Evolutionary conservation across 2,113 vertebrate genomes (phyloP).

Genomic region (Nothocercus nigrocapillus): DNA sequence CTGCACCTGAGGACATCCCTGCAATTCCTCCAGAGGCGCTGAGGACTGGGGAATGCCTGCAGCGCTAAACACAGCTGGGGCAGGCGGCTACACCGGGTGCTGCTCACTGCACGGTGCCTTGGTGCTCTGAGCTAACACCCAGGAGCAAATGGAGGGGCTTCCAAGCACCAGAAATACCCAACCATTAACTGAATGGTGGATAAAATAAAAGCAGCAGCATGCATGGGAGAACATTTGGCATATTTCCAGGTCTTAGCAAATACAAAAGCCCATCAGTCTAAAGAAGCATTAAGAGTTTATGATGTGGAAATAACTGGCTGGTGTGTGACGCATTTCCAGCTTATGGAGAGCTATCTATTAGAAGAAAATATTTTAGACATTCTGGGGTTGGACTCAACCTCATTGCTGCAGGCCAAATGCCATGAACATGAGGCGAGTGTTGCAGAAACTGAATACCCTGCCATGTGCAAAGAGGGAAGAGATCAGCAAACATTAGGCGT

Average conservation of each 20-base stretch:
- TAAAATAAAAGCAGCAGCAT: slow-evolving; percentile 12
- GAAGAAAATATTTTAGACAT: slow-evolving; percentile 61
- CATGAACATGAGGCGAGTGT: neutral
- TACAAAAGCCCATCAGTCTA: slow-evolving; percentile 70
- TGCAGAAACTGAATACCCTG: slow-evolving; percentile 53
- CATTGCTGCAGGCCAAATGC: slow-evolving; percentile 62
- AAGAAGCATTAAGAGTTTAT: slow-evolving; percentile 81
- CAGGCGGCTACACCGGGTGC: neutral
- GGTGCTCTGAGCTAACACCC: neutral
- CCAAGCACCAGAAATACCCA: slow-evolving; percentile 28
- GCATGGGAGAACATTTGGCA: slow-evolving; percentile 56
- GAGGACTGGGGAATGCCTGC: neutral
- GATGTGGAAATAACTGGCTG: slow-evolving; percentile 80
- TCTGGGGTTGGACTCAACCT: slow-evolving; percentile 54
- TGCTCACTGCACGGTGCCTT: neutral
- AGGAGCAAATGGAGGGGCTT: slow-evolving; percentile 36
- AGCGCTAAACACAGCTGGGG: neutral
- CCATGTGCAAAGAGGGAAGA: slow-evolving; percentile 60
- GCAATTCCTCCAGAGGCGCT: neutral
- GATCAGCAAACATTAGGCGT: slow-evolving; percentile 37
- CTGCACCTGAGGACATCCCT: neutral
- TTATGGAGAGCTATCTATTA: slow-evolving; percentile 66
- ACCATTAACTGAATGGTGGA: neutral
- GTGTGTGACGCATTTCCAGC: slow-evolving; percentile 67
- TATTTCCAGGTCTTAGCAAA: slow-evolving; percentile 66